Evolutionary conservation across 1,140 invertebrate species (phyloP), one percentile per base, ranked within the genome.

Genomic region (Bombyx mori): DNA sequence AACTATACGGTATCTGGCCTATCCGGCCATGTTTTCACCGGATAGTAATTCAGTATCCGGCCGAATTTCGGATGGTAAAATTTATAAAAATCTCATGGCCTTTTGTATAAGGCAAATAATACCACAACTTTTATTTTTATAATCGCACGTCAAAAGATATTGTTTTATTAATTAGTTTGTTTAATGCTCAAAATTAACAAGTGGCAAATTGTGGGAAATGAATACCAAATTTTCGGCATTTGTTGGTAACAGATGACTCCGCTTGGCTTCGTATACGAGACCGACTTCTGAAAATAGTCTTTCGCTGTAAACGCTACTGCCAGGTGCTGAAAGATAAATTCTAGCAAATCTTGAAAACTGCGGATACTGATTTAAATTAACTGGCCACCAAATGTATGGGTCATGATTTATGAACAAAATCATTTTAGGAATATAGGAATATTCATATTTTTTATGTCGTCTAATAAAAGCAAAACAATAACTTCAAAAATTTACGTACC

Each of bases 361-460:
- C 10, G 62, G 62, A 54, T 67, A 65, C 56, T 70, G 59, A 45
- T 60, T 68, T 2, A 18, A 43, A 58, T 71, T 69, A 54, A 52
- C 55, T 60, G 54, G 52, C 63, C 63, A 71, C 66, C 66, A 73
- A 60, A n/a, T 62, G 44, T 65, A 67, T 54, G 65, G 63, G 62
- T 68, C 58, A 44, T 52, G 49, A 52, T 66, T 63, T 45, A 8
- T 8, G 10, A 10, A 45, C 7, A 45, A 45, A 45, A 10, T 45
- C 44, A 45, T 8, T 45, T 10, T 45, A 7, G 44, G 7, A 8
- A 45, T 10, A 45, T 8, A 45, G 10, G 44, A 10, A 45, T 45
- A 8, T 45, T 45, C 44, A 8, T 45, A 8, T 45, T 45, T 10
- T 45, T 45, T 18, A 18, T 18, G 12, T 18, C 12, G 12, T 18